Percentiles rank a stretch among this genome's conserved stretches.
phyloP scores from a whole-genome alignment of 2,113 vertebrate species.

The Candoia aspera region DNA sequence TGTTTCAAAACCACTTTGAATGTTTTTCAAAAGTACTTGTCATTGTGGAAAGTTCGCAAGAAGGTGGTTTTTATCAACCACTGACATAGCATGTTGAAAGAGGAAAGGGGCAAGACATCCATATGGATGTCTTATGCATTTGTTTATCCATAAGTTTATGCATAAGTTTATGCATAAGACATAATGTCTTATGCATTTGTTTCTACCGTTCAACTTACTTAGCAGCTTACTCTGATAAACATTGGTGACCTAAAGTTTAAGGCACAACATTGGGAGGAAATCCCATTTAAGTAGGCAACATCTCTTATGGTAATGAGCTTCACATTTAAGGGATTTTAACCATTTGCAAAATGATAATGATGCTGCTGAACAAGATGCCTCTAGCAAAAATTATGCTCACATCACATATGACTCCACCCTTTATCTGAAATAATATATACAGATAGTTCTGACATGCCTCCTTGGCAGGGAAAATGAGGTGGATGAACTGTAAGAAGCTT shows the following conservation, averaged over 20 bases:
- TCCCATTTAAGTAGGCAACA: neutral
- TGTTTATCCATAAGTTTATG: too few relatives aligned
- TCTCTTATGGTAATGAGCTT: neutral
- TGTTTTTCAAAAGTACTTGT: neutral
- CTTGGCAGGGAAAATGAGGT: neutral
- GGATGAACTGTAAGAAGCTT: neutral
- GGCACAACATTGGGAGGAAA: neutral
- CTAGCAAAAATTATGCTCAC: neutral
- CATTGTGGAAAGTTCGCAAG: neutral
- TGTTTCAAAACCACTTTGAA: constrained; percentile 4
- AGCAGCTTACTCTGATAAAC: neutral
- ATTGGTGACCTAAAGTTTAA: neutral
- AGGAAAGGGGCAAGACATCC: neutral
- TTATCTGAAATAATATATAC: neutral
- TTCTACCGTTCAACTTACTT: neutral
- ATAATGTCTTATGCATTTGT: neutral
- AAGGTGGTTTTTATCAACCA: constrained; percentile 20
- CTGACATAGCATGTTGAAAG: neutral
- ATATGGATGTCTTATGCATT: neutral
- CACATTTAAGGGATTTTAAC: neutral
- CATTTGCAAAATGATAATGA: neutral
- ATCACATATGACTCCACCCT: neutral
- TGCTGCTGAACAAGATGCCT: neutral
- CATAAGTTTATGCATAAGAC: too few relatives aligned
- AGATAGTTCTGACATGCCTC: neutral